Percentiles rank a stretch among this genome's conserved stretches.
These are phyloP conservation scores for Pterocles gutturalis DNA, from an alignment of 2,113 vertebrate species.

Conservation along the genomic window DNA sequence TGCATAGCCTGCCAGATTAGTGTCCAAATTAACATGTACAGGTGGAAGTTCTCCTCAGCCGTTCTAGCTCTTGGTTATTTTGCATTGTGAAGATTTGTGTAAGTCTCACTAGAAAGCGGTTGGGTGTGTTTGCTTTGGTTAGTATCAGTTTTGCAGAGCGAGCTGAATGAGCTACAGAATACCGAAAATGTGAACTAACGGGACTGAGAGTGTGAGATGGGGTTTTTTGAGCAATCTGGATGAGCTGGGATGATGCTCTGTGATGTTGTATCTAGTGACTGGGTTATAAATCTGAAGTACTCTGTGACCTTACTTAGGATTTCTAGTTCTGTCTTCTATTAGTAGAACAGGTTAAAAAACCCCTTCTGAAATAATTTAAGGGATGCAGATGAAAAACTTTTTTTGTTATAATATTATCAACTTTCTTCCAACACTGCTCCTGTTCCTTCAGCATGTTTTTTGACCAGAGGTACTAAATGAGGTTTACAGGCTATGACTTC, in stretches of 20 bases:
- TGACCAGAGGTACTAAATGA: background rate
- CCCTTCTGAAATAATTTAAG: background rate
- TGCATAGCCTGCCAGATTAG: background rate
- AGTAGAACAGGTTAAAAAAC: background rate
- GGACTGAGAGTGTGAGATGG: background rate
- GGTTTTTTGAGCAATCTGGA: background rate
- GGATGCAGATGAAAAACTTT: background rate
- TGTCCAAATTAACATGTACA: background rate
- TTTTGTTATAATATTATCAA: background rate
- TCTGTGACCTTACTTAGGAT: background rate
- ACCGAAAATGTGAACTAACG: background rate
- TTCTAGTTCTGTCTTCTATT: background rate
- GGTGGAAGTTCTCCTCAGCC: background rate
- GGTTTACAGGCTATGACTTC: background rate
- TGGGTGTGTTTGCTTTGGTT: background rate
- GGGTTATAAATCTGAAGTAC: background rate
- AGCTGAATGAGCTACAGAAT: background rate
- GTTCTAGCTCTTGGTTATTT: background rate
- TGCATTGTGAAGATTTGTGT: fast-evolving
- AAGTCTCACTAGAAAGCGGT: background rate
- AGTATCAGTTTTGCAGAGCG: background rate
- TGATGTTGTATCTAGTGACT: background rate
- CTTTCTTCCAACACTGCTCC: background rate
- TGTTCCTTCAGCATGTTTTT: background rate
- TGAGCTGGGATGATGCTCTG: background rate